Evolutionary conservation across 2,888 invertebrate species (phyloP), one percentile per base, ranked within the genome.

Genomic region (Cheilosia variabilis): DNA sequence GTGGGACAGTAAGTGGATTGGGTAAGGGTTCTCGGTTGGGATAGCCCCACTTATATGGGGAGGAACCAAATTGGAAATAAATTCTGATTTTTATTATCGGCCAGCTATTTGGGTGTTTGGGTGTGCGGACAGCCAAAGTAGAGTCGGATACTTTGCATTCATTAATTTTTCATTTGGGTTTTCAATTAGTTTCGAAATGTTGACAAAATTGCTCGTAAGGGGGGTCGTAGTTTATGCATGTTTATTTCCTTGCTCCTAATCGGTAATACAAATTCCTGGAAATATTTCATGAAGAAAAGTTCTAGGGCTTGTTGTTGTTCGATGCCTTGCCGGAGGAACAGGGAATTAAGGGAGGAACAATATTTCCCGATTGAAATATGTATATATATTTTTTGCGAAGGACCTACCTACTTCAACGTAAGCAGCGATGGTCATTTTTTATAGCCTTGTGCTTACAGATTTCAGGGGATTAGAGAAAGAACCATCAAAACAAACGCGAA

Each of bases 1-100:
- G 75, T 80, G 79, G 79, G 79, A 68, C 63, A 57, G 31, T 45
- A 57, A 66, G 55, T 75, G 57, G 80, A 62, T 78, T 50, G 78
- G 69, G 55, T 69, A 47, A 43, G 22, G 62, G 41, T 31, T 43
- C 43, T 55, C 60, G 60, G 60, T 60, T 66, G 65, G 53, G 60
- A 52, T 63, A 50, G 52, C 50, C 68, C 45, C 10, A 5, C 19
- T 4, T 7, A 24, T 27, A n/a, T 45, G 2, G 19, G 41, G n/a
- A 41, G 41, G 17, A 7, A 53, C 17, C 19, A 52, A 60, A 52
- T 71, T 55, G 73, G 24, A 52, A 27, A 77, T 69, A 69, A 69
- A 69, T 68, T 69, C 62, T 69, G 77, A 77, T 77, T 60, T 77
- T 69, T 55, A 62, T 17, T 72, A 13, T 15, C 31, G 15, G 63